Evolutionary conservation across 2,797 vertebrate species (phyloP).

Genomic region (Heliangelus exortis): DNA sequence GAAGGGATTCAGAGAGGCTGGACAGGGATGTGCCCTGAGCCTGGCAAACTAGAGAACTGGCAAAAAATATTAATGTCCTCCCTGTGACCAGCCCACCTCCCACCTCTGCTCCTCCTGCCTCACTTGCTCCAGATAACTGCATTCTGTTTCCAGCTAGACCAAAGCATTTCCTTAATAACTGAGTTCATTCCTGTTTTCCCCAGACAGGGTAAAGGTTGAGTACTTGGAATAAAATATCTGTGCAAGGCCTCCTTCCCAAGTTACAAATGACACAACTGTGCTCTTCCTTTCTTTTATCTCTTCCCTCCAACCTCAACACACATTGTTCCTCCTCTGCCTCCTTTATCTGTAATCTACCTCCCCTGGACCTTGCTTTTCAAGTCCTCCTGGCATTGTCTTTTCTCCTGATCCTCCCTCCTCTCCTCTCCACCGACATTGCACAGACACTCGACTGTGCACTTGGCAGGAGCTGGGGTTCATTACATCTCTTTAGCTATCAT

Average conservation of each 20-base stretch:
- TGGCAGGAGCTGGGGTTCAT: background rate
- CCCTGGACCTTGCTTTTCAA: background rate
- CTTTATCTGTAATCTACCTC: background rate
- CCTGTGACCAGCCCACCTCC: background rate
- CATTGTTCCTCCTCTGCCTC: background rate
- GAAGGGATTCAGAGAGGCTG: background rate
- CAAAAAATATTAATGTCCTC: background rate
- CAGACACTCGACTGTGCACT: background rate
- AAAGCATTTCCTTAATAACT: background rate
- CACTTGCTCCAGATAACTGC: background rate
- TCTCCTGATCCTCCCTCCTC: background rate
- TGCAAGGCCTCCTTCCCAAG: background rate
- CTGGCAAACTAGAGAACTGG: background rate
- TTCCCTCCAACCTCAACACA: background rate
- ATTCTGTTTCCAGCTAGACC: background rate
- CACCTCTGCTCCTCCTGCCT: background rate
- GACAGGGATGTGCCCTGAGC: rapidly evolving
- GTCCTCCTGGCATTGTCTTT: background rate
- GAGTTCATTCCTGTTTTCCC: background rate
- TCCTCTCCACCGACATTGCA: background rate
- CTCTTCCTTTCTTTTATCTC: background rate
- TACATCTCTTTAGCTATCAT: background rate
- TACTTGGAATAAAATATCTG: background rate
- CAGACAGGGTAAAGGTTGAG: background rate
- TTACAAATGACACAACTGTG: background rate